These are phyloP conservation scores for Poliocrania exsul DNA, from an alignment of 2,797 vertebrate genomes.

Conservation along the genomic window DNA sequence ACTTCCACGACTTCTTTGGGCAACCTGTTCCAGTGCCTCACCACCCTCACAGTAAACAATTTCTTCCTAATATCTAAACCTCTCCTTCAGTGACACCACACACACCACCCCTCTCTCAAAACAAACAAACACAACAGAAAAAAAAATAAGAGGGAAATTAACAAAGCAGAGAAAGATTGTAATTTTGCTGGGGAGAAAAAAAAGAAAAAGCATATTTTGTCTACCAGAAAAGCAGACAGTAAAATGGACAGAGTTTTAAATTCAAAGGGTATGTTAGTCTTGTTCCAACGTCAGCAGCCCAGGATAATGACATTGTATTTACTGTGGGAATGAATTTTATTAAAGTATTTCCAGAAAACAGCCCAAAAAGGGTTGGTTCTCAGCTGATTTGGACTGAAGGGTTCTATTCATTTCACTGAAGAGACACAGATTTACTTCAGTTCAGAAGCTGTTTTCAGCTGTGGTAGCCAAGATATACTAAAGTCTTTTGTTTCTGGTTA, in stretches of 20 bases:
- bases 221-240: background rate
- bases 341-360: conserved; percentile 10
- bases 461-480: background rate
- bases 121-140: background rate
- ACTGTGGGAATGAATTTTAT: background rate
- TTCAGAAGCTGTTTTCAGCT: background rate
- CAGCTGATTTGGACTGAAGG: background rate
- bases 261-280: background rate
- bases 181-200: background rate
- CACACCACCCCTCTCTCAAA: accelerated
- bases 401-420: background rate
- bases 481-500: conserved; percentile 20
- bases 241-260: background rate
- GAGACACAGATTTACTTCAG: background rate
- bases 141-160: background rate
- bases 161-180: background rate
- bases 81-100: no score
- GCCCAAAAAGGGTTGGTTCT: background rate
- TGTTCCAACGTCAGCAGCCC: background rate
- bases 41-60: background rate
- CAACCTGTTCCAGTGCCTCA: background rate
- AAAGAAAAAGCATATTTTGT: background rate
- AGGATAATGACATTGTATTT: background rate
- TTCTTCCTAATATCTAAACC: background rate
- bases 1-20: background rate